Percentiles rank a stretch among this genome's conserved stretches.
phyloP scores from a whole-genome alignment of 2,888 invertebrate species.

The Mimas tiliae region DNA sequence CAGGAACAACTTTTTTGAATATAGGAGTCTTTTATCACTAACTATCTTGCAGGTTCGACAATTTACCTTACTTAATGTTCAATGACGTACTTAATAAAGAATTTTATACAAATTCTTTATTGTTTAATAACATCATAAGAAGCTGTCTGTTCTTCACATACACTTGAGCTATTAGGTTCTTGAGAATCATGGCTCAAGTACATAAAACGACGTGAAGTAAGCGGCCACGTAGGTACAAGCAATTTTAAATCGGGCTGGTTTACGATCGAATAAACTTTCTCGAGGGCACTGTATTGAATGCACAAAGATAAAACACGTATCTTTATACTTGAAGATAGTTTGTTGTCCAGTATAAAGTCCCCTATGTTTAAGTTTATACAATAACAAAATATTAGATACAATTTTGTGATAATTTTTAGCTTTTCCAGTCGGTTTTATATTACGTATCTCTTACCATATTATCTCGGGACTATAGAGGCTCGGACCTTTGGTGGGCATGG shows the following conservation, averaged over 20 bases:
- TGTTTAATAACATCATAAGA: constrained; percentile 14
- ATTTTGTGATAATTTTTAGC: not conserved
- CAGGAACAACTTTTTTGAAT: no score
- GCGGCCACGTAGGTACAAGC: constrained; percentile 17
- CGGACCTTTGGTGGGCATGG: no score
- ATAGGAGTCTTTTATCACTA: no score
- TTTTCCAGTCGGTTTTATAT: no score
- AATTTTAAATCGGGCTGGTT: constrained; percentile 17
- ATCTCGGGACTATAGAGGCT: no score
- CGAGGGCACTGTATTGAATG: constrained; percentile 13
- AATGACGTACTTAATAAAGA: not conserved
- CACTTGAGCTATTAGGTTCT: not conserved
- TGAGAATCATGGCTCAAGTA: not conserved
- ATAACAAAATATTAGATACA: no score
- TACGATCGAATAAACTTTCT: constrained; percentile 12
- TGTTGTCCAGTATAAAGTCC: no score
- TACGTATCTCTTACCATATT: no score
- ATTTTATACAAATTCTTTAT: constrained; percentile 14
- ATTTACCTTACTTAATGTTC: not conserved
- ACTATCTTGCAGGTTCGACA: not conserved
- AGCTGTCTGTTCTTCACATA: not conserved
- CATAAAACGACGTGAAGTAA: constrained; percentile 9
- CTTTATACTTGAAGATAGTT: not conserved
- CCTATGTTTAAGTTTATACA: no score
- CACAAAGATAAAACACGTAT: constrained; percentile 1